These are phyloP conservation scores for Agelastica alni DNA, from an alignment of 2,888 invertebrate genomes.

Conservation along the genomic window DNA sequence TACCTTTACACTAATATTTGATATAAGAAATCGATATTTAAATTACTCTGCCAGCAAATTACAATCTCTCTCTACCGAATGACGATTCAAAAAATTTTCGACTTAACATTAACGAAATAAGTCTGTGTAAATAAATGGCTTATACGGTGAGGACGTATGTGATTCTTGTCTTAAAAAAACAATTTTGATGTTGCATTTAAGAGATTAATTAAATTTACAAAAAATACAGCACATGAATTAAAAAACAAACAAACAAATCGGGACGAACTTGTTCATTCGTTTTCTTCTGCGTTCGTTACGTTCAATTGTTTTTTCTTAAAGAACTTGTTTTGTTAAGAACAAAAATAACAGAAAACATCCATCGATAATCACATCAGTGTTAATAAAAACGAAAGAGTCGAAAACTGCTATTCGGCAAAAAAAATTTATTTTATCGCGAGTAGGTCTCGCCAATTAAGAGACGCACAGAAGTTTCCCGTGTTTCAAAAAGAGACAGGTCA, in stretches of 20 bases:
- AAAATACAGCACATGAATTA: too few relatives aligned
- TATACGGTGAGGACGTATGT: too few relatives aligned
- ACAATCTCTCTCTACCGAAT: too few relatives aligned
- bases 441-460: conserved; percentile 19
- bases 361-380: conserved; percentile 33
- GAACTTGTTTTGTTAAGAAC: conserved; percentile 1
- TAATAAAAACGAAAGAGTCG: conserved; percentile 13
- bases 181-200: too few relatives aligned
- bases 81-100: too few relatives aligned
- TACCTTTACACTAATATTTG: too few relatives aligned
- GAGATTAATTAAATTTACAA: too few relatives aligned
- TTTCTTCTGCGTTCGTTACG: neutral
- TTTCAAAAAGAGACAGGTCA: conserved; percentile 5
- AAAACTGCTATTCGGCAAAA: conserved; percentile 10
- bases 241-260: conserved; percentile 11
- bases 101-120: too few relatives aligned
- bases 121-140: too few relatives aligned
- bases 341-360: conserved; percentile 21
- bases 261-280: conserved; percentile 9
- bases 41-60: too few relatives aligned
- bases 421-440: conserved; percentile 17
- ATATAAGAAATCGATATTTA: too few relatives aligned
- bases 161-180: too few relatives aligned
- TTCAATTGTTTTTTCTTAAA: conserved; percentile 8
- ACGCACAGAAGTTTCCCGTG: conserved; percentile 16